Percentiles rank a stretch among this genome's conserved stretches.
These are phyloP conservation scores for Hestina assimilis DNA, from an alignment of 1,140 invertebrate genomes.

Conservation along the genomic window DNA sequence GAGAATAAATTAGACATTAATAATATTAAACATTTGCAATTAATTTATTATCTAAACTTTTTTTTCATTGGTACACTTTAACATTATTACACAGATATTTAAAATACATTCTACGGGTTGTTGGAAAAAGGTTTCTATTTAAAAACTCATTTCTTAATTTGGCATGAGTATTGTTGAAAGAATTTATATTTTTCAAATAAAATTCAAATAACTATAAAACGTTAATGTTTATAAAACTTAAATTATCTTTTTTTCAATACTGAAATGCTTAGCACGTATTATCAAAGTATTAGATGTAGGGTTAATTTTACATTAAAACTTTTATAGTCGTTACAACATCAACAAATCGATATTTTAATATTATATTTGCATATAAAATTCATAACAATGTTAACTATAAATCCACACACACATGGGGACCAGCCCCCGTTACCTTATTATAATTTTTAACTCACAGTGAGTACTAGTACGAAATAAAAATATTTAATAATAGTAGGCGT, in stretches of 20 bases:
- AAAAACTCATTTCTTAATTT: neutral
- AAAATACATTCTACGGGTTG: neutral
- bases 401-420: conserved; percentile 50
- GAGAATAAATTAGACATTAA: neutral
- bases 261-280: neutral
- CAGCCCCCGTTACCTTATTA: conserved; percentile 56
- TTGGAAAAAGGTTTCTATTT: neutral
- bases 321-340: neutral
- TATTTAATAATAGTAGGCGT: conserved; percentile 13
- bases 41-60: neutral
- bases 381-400: conserved; percentile 59
- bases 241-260: neutral
- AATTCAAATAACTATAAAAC: neutral
- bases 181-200: neutral
- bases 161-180: neutral
- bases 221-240: neutral
- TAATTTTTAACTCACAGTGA: conserved; percentile 33
- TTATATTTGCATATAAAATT: conserved; percentile 59
- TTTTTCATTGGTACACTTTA: neutral
- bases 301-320: neutral
- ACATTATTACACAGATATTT: conserved; percentile 2
- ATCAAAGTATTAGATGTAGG: no score
- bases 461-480: conserved; percentile 29
- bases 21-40: neutral
- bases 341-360: neutral